Evolutionary conservation across 1,140 invertebrate genomes (phyloP).

Genomic region (Helicoverpa armigera): DNA sequence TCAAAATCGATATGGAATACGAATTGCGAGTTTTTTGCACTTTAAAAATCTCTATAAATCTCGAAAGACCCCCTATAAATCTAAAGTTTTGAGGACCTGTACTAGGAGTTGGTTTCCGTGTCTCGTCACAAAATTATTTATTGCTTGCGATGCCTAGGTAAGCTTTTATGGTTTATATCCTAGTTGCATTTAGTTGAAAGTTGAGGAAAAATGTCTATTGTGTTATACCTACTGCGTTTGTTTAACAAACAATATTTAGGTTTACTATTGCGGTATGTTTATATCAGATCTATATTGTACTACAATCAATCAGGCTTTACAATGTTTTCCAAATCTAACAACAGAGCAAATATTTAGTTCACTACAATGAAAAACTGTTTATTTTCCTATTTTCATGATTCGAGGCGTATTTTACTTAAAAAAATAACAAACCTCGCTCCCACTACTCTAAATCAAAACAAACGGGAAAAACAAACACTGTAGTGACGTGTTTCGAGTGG

Average conservation of each 20-base stretch:
- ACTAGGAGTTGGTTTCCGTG: constrained; percentile 17
- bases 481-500: constrained; percentile 18
- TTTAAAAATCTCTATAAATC: constrained; percentile 36
- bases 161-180: background rate
- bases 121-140: constrained; percentile 24
- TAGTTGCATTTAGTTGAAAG: too few relatives aligned
- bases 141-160: constrained; percentile 6
- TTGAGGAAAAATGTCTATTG: too few relatives aligned
- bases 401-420: background rate
- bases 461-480: constrained; percentile 23
- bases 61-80: constrained; percentile 20
- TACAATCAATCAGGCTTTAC: too few relatives aligned
- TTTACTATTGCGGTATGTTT: too few relatives aligned
- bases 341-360: background rate
- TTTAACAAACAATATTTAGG: too few relatives aligned
- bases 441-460: constrained; percentile 37
- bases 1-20: constrained; percentile 58
- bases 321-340: too few relatives aligned
- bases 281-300: too few relatives aligned
- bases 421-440: constrained; percentile 8
- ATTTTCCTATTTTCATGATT: background rate
- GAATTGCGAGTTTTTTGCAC: constrained; percentile 3
- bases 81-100: constrained; percentile 24
- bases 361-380: background rate
- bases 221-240: too few relatives aligned